Evolutionary conservation across 2,113 vertebrate species (phyloP).

Genomic region (Sakesphorus luctuosus): DNA sequence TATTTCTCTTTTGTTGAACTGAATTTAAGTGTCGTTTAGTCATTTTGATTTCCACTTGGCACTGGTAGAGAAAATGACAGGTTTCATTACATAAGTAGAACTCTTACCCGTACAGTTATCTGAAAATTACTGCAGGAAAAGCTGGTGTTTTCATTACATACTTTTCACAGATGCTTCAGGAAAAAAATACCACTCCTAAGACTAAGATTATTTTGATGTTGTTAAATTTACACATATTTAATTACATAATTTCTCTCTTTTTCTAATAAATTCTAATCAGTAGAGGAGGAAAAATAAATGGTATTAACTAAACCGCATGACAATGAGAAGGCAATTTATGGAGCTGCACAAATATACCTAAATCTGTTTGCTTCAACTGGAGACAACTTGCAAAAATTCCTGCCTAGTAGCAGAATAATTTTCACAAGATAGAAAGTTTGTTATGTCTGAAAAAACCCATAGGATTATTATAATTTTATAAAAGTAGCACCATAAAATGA

Average conservation of each 20-base stretch:
- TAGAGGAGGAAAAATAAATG: not conserved
- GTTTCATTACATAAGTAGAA: not conserved
- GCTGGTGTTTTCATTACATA: not conserved
- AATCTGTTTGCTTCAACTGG: not conserved
- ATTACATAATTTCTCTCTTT: not conserved
- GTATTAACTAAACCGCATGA: not conserved
- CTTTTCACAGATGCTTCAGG: not conserved
- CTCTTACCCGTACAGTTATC: not conserved
- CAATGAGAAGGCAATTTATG: not conserved
- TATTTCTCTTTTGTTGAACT: not conserved
- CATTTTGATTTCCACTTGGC: conserved; percentile 4
- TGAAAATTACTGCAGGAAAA: not conserved
- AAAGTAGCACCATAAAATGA: not conserved
- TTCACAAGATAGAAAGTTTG: not conserved
- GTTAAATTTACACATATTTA: not conserved
- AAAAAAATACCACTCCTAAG: not conserved
- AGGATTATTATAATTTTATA: not conserved
- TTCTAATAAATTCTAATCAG: not conserved
- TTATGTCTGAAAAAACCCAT: not conserved
- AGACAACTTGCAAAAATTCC: not conserved
- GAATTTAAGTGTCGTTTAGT: not conserved
- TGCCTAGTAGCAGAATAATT: not conserved
- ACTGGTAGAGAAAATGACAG: conserved; percentile 5
- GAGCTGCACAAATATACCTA: not conserved
- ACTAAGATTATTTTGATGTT: not conserved